phyloP scores from a whole-genome alignment of 2,113 vertebrate genomes.

The Sprattus sprattus region DNA sequence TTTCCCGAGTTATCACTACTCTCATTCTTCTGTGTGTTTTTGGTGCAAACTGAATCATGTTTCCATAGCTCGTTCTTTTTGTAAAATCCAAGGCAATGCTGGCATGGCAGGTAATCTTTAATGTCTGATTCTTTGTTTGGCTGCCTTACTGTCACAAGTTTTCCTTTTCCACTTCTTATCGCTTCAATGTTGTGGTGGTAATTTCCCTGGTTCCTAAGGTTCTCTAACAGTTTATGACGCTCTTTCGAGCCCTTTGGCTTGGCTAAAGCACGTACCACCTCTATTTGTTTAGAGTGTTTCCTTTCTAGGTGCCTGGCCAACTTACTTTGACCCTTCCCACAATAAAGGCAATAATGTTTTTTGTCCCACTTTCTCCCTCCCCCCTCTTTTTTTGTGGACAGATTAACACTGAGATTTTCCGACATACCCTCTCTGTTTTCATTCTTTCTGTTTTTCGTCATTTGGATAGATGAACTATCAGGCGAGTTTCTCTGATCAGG shows the following conservation, averaged over 20 bases:
- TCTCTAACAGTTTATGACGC: constrained; percentile 18
- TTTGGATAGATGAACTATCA: too few relatives aligned
- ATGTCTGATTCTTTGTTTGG: background rate
- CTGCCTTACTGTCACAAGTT: constrained; percentile 36
- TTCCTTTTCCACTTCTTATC: constrained; percentile 24
- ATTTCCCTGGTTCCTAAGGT: constrained; percentile 21
- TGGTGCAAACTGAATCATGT: constrained; percentile 20
- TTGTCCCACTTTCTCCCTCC: constrained; percentile 18
- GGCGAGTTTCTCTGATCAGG: too few relatives aligned
- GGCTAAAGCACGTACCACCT: constrained; percentile 31
- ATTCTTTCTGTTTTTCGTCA: too few relatives aligned
- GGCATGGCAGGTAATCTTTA: constrained; percentile 33
- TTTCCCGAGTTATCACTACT: background rate
- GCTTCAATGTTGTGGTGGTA: constrained; percentile 27
- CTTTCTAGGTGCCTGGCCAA: constrained; percentile 27
- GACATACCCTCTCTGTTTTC: too few relatives aligned
- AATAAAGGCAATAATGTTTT: constrained; percentile 29
- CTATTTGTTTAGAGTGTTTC: background rate
- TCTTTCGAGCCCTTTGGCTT: constrained; percentile 1
- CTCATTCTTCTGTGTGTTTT: background rate
- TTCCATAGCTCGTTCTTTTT: constrained; percentile 28
- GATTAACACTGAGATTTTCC: too few relatives aligned
- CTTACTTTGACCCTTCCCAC: constrained; percentile 19
- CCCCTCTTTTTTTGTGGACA: background rate
- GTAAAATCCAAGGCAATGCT: constrained; percentile 18